Percentiles rank a stretch among this genome's conserved stretches.
Evolutionary conservation across 1,140 invertebrate genomes (phyloP).

Genomic region (Cherax quadricarinatus): DNA sequence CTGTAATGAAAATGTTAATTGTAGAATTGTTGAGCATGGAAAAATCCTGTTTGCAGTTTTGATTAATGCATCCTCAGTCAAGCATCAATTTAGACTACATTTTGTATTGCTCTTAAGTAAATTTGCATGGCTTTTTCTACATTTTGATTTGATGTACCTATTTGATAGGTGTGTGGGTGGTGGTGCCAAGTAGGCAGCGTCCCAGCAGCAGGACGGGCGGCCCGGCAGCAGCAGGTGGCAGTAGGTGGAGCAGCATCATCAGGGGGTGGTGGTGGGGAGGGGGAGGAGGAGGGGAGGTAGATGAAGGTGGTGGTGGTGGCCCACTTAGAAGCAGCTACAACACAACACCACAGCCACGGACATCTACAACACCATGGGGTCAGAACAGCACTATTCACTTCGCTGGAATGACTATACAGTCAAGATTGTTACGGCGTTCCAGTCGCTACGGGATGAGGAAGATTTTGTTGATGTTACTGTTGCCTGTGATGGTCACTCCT

Average conservation of each 20-base stretch:
- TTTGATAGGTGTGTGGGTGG: conserved; percentile 67
- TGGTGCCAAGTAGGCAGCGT: conserved; percentile 67
- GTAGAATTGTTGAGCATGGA: too few relatives aligned
- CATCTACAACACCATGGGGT: conserved; percentile 64
- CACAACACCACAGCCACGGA: background rate
- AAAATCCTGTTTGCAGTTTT: too few relatives aligned
- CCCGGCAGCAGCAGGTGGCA: conserved; percentile 63
- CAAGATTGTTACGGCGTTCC: conserved; percentile 86
- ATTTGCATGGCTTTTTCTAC: too few relatives aligned
- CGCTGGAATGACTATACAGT: conserved; percentile 87
- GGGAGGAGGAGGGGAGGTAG: conserved; percentile 63
- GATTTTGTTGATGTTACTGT: conserved; percentile 91
- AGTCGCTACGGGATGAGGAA: conserved; percentile 85
- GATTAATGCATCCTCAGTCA: too few relatives aligned
- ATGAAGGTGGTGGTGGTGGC: conserved; percentile 59
- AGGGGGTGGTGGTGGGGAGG: conserved; percentile 55
- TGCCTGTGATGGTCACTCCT: conserved; percentile 87
- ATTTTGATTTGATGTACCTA: background rate
- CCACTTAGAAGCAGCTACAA: conserved; percentile 11
- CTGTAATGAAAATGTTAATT: too few relatives aligned
- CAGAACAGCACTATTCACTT: conserved; percentile 83
- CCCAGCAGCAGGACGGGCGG: conserved; percentile 60
- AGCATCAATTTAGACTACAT: too few relatives aligned
- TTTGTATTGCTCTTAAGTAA: too few relatives aligned
- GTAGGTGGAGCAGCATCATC: conserved; percentile 47